Base-by-base conservation (phyloP, 2,888 invertebrate species). In the Dascillus cervinus region DNA sequence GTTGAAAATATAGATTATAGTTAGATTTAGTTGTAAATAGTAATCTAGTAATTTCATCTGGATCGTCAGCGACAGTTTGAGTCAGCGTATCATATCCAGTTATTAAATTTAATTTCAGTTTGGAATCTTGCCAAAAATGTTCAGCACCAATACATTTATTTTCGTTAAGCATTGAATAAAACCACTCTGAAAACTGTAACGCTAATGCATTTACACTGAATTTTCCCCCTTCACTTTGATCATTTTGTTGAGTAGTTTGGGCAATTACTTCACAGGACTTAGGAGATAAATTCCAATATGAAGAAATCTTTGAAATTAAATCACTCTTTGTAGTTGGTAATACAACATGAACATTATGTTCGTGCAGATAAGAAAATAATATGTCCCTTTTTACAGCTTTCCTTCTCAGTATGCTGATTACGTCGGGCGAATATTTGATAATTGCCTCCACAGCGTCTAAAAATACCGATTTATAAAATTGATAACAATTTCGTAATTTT, bases 131-230 rank as follows among this genome's bases (percentile, higher is more conserved):
- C 69, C 70, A 77, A 45, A 77, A 74, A 50, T 77, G 75, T 13
- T 67, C 63, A 1, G 59, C 31, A 12, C 64, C 65, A 13, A 76
- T 57, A 10, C 41, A 36, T 12, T 53, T 56, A 27, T 58, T 52
- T 2, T 55, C 49, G 44, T 72, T 71, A 31, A 69, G 45, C 50
- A 68, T 52, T 3, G 50, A 40, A 37, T 72, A 78, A 53, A 72
- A 77, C 77, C 77, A 78, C 35, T 67, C 63, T 0, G 66, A 47
- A 55, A 77, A 77, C 43, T 73, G 63, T n/a, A 64, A 49, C 0
- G 75, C 72, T 46, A 77, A 55, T 15, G 63, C 40, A 44, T 68
- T 55, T 22, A 72, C 61, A 13, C 45, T 40, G 2, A 11, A 8
- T 13, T 33, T 3, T 2, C 9, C 4, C 4, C 9, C 23, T 17